These are phyloP conservation scores for Onychomys torridus DNA, from an alignment of 2,797 vertebrate species.

Conservation along the genomic window DNA sequence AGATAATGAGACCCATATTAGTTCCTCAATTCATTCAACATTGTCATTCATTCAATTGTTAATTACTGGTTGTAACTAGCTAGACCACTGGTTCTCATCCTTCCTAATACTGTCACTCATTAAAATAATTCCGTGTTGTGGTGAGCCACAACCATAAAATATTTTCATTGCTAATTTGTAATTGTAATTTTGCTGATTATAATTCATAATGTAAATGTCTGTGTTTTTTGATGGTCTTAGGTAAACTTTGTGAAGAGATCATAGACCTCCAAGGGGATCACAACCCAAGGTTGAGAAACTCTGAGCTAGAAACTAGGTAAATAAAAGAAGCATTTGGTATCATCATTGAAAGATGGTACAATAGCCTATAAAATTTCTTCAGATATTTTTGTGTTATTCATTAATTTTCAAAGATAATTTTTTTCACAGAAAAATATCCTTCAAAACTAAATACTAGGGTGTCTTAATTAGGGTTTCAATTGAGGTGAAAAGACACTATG, in stretches of 20 bases:
- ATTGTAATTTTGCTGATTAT: not conserved
- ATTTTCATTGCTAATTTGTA: not conserved
- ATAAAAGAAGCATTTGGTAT: not conserved
- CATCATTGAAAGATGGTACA: not conserved
- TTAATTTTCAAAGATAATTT: slow-evolving; percentile 23
- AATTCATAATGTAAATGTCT: not conserved
- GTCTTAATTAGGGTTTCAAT: not conserved
- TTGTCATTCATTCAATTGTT: not conserved
- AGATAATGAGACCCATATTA: not conserved
- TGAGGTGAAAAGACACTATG: not conserved
- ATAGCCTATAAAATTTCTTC: not conserved
- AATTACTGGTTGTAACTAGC: not conserved
- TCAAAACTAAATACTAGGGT: not conserved
- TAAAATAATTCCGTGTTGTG: not conserved
- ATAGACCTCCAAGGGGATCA: not conserved
- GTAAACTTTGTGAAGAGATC: not conserved
- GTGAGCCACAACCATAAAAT: not conserved
- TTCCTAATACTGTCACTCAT: not conserved
- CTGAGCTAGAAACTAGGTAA: not conserved
- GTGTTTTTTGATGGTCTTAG: not conserved
- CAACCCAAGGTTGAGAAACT: not conserved
- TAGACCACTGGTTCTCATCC: not conserved
- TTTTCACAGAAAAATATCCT: not conserved
- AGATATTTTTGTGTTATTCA: not conserved
- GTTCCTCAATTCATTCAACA: not conserved